Base-by-base conservation (phyloP, 2,797 vertebrate species). In the Chloroceryle inda region DNA sequence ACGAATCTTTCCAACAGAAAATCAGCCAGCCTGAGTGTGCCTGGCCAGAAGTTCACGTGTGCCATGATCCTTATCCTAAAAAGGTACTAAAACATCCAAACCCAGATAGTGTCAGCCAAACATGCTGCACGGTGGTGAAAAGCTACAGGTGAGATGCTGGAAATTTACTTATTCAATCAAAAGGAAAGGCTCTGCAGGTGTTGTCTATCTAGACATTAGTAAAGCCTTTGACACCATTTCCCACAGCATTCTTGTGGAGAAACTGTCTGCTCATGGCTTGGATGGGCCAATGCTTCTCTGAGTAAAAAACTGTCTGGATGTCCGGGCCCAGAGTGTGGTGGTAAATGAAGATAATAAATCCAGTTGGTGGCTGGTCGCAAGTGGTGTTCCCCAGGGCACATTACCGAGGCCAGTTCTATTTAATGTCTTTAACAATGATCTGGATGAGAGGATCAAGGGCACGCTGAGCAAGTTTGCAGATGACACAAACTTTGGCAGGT, bases 1-100 rank as follows among this genome's bases (percentile, higher is more conserved):
- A 52, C 2, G 0, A 75, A 64, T 78, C 76, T 86, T 95, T 94
- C 94, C 93, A 90, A 18, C 58, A 86, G 92, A 89, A 91, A 78
- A 69, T 23, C 53, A 38, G 77, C 92, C 82, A 90, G 69, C 64
- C 42, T 18, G 1, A 47, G 64, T 5, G 5, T 67, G 87, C 92
- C 76, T 56, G 66, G 85, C 91, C 81, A 74, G 42, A 52, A 80
- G 31, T 66, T 89, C 87, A 77, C 7, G 3, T 94, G 93, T 89
- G 69, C 85, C 83, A 55, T 2, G 0, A 44, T 38, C 76, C 14
- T 40, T 26, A 56, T 42, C 40, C 73, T 73, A 10, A 55, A 72
- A 90, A 88, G 35, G 50, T 29, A 49, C 58, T 38, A 7, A 61
- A 55, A 78, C 5, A 11, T 10, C 56, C 55, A 29, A 74, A 22